Base-by-base conservation (phyloP, 2,113 vertebrate species). In the Heterotis niloticus region DNA sequence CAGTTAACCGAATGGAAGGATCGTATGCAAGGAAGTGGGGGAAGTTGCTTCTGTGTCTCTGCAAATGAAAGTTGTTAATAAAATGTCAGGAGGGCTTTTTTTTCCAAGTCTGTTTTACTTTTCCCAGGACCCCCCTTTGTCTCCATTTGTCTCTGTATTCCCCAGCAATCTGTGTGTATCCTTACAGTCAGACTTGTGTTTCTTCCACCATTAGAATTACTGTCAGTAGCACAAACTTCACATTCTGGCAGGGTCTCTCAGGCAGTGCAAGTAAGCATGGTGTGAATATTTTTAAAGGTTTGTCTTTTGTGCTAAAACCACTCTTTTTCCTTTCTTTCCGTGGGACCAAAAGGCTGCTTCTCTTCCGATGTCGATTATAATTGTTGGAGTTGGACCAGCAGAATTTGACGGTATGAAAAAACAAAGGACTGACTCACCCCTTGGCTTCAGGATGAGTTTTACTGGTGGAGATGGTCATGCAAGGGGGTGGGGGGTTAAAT, bases 361-460 rank as follows among this genome's bases (percentile, higher is more conserved):
- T 87, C 90, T 97, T 88, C 95, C 96, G 4, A 97, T 98, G 96
- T 98, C 96, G 44, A 94, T 98, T 89, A 97, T 98, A 83, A 98
- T 98, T 80, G 96, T 97, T 64, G 96, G 96, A 3, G 95, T 98
- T 52, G 96, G 96, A 66, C 96, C 96, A 52, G 96, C 96, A 82
- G 96, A 98, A 84, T 98, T 98, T 85, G 95, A 98, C 80, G 96
- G 96, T 98, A 86, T 93, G 95, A 52, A 34, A 20, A 34, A 5
- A 44, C 16, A 24, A 5, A 52, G 4, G 56, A 17, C 20, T 14
- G 60, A 17, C 20, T 62, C 14, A 62, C 4, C 5, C 60, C 13
- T 20, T 62, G 14, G 14, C 4, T 5, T 62, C 4, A 2, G 14
- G 20, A 14, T 5, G 64, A 20, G 18, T 10, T 23, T 24, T 10